Percentiles rank a stretch among this genome's conserved stretches.
These are phyloP conservation scores for Callopanchax toddi DNA, from an alignment of 2,113 vertebrate genomes.

Conservation along the genomic window DNA sequence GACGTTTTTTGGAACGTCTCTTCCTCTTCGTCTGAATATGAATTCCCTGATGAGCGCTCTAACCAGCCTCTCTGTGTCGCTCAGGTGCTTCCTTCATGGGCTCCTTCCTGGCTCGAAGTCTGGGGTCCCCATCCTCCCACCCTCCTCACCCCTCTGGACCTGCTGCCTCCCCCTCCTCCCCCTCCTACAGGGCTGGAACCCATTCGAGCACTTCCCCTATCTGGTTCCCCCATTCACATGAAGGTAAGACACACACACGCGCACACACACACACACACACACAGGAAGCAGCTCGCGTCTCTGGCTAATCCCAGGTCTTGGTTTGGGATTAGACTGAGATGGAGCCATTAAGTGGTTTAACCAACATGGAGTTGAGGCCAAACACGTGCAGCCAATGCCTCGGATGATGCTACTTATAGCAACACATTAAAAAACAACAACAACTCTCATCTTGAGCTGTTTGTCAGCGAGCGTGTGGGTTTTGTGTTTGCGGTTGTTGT, in stretches of 20 bases:
- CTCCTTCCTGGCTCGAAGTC: conserved; percentile 92
- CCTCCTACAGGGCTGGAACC: conserved; percentile 86
- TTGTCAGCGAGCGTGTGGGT: conserved; percentile 41
- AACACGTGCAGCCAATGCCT: conserved; percentile 57
- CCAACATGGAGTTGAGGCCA: conserved; percentile 61
- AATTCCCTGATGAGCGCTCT: conserved; percentile 17
- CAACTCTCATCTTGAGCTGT: conserved; percentile 13
- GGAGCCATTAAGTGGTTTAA: conserved; percentile 77
- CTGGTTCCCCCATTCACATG: conserved; percentile 97
- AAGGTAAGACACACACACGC: conserved; percentile 83
- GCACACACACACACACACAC: conserved; percentile 17
- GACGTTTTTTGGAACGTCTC: not conserved
- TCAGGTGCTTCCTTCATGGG: conserved; percentile 94
- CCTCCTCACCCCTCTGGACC: conserved; percentile 84
- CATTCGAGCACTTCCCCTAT: conserved; percentile 92
- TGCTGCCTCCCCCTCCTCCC: conserved; percentile 87
- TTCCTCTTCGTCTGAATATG: conserved; percentile 8
- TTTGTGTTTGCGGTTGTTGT: conserved; percentile 42
- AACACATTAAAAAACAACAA: not conserved
- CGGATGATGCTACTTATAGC: conserved; percentile 61
- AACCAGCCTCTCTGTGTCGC: conserved; percentile 42
- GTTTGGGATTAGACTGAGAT: conserved; percentile 73
- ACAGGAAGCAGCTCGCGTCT: conserved; percentile 44
- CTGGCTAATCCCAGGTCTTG: conserved; percentile 72
- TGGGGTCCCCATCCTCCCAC: conserved; percentile 87